Evolutionary conservation across 2,888 invertebrate genomes (phyloP).

Genomic region (Metalampra italica): DNA sequence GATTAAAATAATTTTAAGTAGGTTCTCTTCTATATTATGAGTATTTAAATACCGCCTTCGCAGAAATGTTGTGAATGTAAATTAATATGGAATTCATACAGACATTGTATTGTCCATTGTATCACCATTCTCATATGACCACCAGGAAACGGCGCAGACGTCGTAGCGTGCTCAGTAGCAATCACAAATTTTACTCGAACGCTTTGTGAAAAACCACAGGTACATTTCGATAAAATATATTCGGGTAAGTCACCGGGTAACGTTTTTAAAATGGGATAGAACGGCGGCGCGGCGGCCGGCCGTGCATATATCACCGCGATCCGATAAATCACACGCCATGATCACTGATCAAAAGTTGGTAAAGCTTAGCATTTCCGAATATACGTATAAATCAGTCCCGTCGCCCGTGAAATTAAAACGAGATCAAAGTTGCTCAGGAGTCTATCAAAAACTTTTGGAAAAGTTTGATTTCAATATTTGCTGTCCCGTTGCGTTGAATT

Average conservation of each 20-base stretch:
- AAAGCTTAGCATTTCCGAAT: constrained; percentile 53
- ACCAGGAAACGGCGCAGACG: no score
- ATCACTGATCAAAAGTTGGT: constrained; percentile 58
- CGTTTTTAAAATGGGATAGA: constrained; percentile 33
- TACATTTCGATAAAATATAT: constrained; percentile 35
- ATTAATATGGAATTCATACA: no score
- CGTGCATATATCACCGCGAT: constrained; percentile 41
- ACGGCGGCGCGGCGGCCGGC: constrained; percentile 15
- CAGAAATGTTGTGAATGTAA: no score
- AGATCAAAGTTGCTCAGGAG: constrained; percentile 39
- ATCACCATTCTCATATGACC: neutral
- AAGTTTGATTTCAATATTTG: constrained; percentile 4
- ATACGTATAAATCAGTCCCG: constrained; percentile 52
- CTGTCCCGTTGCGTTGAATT: neutral
- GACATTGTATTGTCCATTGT: no score
- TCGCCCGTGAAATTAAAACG: constrained; percentile 56
- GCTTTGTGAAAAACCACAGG: constrained; percentile 12
- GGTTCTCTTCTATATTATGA: no score
- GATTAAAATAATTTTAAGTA: no score
- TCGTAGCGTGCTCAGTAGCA: no score
- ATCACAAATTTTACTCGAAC: neutral
- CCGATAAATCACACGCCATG: constrained; percentile 51
- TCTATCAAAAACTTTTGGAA: constrained; percentile 30
- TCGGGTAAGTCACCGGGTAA: constrained; percentile 40
- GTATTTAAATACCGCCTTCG: no score